A percentile compares a stretch with the other conserved stretches of the same genome.
phyloP scores from a whole-genome alignment of 2,888 invertebrate species.

The Bembecia ichneumoniformis region DNA sequence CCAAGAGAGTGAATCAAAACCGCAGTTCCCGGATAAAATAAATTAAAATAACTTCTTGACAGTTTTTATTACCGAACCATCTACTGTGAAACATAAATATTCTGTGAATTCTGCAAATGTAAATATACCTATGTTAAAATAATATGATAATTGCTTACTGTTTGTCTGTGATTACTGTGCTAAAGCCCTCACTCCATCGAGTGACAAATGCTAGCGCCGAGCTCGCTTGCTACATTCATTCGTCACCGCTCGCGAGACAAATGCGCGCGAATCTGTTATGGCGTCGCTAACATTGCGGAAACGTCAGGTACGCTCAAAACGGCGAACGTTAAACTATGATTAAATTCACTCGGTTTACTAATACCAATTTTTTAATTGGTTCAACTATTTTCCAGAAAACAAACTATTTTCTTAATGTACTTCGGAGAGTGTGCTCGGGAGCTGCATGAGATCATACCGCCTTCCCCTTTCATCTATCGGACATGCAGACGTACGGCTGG shows the following conservation, averaged over 20 bases:
- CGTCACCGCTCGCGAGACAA: slow-evolving; percentile 18
- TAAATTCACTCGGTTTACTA: neutral
- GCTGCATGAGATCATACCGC: too few species aligned
- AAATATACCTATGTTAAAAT: too few species aligned
- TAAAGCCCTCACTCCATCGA: slow-evolving; percentile 1
- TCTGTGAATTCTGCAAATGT: too few species aligned
- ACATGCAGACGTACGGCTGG: too few species aligned
- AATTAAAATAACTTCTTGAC: too few species aligned
- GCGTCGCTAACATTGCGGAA: slow-evolving; percentile 13
- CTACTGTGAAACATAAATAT: too few species aligned
- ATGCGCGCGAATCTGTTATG: slow-evolving; percentile 26
- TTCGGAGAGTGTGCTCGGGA: too few species aligned
- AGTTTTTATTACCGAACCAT: too few species aligned
- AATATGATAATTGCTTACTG: neutral
- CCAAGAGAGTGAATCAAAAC: too few species aligned
- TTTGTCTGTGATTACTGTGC: neutral
- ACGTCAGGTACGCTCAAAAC: slow-evolving; percentile 3
- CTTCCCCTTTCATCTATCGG: too few species aligned
- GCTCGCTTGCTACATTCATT: slow-evolving; percentile 15
- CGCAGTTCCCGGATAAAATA: too few species aligned
- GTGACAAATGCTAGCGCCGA: slow-evolving; percentile 7
- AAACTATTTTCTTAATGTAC: too few species aligned
- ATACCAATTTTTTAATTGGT: neutral
- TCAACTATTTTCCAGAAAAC: neutral
- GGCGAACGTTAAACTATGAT: neutral